A percentile compares a stretch with the other conserved stretches of the same genome.
phyloP scores from a whole-genome alignment of 2,113 vertebrate species.

The Collichthys lucidus region DNA sequence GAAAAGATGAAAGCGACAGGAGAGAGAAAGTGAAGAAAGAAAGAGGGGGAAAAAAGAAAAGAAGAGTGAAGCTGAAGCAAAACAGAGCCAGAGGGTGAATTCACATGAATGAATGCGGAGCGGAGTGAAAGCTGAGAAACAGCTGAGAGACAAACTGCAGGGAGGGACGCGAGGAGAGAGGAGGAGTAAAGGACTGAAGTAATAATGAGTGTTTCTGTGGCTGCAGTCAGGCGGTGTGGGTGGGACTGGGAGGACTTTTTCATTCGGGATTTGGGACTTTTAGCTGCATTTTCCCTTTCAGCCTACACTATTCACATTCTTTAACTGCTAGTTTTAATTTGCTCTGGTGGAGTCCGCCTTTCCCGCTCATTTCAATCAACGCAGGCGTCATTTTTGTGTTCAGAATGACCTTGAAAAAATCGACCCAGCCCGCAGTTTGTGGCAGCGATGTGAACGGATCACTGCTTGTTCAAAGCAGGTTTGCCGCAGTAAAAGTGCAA shows the following conservation, averaged over 20 bases:
- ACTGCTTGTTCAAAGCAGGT: too few species aligned
- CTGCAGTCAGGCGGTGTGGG: not conserved
- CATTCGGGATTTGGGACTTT: not conserved
- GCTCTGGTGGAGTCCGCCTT: not conserved
- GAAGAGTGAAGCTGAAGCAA: conserved; percentile 15
- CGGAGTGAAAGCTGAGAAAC: conserved; percentile 6
- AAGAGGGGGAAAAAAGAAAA: too few species aligned
- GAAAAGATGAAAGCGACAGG: not conserved
- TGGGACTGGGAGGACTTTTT: not conserved
- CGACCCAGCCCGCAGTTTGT: too few species aligned
- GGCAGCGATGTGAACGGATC: too few species aligned
- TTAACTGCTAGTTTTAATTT: not conserved
- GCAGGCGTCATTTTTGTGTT: too few species aligned
- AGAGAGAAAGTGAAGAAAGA: too few species aligned
- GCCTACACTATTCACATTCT: not conserved
- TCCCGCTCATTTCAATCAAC: too few species aligned
- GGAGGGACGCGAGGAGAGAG: not conserved
- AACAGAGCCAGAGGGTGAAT: conserved; percentile 37
- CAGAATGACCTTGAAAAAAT: too few species aligned
- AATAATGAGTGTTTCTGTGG: not conserved
- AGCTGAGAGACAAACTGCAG: conserved; percentile 10
- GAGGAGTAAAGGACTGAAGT: not conserved
- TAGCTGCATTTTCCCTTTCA: too few species aligned
- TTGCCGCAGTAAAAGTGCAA: too few species aligned
- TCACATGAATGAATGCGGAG: conserved; percentile 27